A percentile compares a stretch with the other conserved stretches of the same genome.
Conservation (phyloP, 2,113 vertebrate genomes). For the Grallaria varia region DNA sequence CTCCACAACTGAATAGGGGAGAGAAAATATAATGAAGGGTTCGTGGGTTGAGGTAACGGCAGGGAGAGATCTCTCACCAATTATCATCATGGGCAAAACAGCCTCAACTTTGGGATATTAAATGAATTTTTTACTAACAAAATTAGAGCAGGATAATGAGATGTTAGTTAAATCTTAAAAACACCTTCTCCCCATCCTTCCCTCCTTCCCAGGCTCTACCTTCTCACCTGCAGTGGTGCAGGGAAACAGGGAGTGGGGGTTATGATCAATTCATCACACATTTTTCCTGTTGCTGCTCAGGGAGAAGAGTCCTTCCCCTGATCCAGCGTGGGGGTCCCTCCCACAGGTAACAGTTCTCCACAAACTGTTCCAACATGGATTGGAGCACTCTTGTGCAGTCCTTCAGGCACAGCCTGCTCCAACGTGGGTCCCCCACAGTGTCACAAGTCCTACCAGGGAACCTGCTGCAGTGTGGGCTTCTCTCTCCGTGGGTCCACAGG, state of each 20-base stretch:
- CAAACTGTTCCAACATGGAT: neutral
- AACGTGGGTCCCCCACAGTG: too few species aligned
- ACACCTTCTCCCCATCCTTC: fast-evolving
- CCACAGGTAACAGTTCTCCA: neutral
- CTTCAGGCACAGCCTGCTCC: neutral
- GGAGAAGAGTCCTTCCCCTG: neutral
- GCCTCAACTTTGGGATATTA: neutral
- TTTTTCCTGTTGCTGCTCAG: neutral
- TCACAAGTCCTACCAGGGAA: neutral
- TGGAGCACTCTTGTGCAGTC: neutral
- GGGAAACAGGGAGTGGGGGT: neutral
- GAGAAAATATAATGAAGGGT: neutral
- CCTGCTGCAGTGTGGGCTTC: fast-evolving
- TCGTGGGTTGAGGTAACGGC: neutral
- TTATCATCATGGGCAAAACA: neutral
- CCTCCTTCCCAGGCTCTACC: neutral
- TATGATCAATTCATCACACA: too few species aligned
- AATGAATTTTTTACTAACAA: neutral
- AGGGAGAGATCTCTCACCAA: neutral
- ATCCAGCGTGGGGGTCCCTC: neutral
- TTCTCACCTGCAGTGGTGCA: fast-evolving
- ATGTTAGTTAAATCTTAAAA: neutral
- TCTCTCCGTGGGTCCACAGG: neutral
- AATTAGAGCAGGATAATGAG: neutral
- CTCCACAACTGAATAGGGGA: neutral